Percentiles rank a stretch among this genome's conserved stretches.
Evolutionary conservation across 2,113 vertebrate species (phyloP).

Genomic region (Sinocyclocheilus anophthalmus): DNA sequence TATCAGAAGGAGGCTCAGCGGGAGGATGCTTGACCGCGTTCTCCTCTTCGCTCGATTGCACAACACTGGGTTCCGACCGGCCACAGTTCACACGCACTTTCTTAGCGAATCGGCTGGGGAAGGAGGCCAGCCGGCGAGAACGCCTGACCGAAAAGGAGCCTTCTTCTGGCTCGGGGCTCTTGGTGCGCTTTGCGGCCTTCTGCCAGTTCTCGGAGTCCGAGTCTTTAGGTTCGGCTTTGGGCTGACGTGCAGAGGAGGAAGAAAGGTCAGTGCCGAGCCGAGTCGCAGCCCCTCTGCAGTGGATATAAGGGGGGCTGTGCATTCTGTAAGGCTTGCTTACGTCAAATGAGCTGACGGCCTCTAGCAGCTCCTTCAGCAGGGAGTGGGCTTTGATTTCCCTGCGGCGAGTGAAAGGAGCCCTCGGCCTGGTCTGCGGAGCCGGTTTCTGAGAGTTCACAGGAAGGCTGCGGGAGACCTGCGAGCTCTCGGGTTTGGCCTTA

Average conservation of each 20-base stretch:
- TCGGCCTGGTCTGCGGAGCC: constrained; percentile 52
- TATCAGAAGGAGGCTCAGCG: constrained; percentile 56
- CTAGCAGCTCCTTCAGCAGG: constrained; percentile 89
- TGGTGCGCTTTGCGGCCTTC: constrained; percentile 60
- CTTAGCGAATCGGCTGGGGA: constrained; percentile 78
- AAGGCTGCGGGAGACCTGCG: constrained; percentile 4
- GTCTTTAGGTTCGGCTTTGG: constrained; percentile 63
- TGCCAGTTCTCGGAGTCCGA: constrained; percentile 57
- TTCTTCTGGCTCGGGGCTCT: constrained; percentile 65
- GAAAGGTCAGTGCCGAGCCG: constrained; percentile 9
- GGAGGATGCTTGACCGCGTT: constrained; percentile 62
- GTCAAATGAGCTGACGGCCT: constrained; percentile 84
- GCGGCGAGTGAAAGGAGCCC: constrained; percentile 66
- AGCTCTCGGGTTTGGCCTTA: constrained; percentile 66
- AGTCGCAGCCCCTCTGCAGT: constrained; percentile 47
- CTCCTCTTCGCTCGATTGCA: constrained; percentile 40
- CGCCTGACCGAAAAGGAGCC: constrained; percentile 82
- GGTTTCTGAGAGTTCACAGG: constrained; percentile 47
- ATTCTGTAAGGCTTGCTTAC: constrained; percentile 96
- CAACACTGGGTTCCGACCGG: constrained; percentile 37
- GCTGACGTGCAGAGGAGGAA: neutral
- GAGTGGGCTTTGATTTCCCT: constrained; percentile 77
- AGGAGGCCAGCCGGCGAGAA: constrained; percentile 87
- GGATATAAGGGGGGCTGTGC: constrained; percentile 85
- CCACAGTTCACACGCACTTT: constrained; percentile 65